Percentiles rank a stretch among this genome's conserved stretches.
These are phyloP conservation scores for Acanthurus lineatus DNA, from an alignment of 2,797 vertebrate species.

Conservation along the genomic window DNA sequence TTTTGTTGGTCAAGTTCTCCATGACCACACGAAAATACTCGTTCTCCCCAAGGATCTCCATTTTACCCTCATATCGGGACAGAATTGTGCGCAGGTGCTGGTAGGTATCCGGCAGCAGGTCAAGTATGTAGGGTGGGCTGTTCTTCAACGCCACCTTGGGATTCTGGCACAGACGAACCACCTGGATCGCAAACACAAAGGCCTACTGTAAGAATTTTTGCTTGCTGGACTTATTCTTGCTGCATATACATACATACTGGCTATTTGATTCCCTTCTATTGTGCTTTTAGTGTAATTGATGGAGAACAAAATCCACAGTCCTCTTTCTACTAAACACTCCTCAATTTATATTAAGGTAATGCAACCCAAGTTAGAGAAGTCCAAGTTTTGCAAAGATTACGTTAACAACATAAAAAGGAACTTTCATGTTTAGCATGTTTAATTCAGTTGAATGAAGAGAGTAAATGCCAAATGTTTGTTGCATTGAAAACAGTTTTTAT, in stretches of 20 bases:
- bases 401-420: neutral
- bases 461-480: neutral
- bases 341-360: no score
- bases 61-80: slow-evolving; percentile 96
- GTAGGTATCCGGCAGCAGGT: slow-evolving; percentile 97
- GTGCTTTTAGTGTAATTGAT: neutral
- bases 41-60: slow-evolving; percentile 96
- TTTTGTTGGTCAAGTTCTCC: slow-evolving; percentile 98
- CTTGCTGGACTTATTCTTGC: no score
- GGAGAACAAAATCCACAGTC: no score
- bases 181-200: slow-evolving; percentile 76
- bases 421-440: neutral
- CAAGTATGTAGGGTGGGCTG: slow-evolving; percentile 98
- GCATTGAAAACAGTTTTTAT: neutral
- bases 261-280: neutral
- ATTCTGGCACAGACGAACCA: slow-evolving; percentile 97
- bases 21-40: slow-evolving; percentile 98
- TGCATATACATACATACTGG: no score
- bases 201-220: neutral
- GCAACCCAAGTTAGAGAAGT: no score
- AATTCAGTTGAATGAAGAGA: neutral
- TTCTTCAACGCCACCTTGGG: slow-evolving; percentile 97
- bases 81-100: slow-evolving; percentile 96
- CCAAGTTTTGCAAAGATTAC: neutral
- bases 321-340: neutral